phyloP scores from a whole-genome alignment of 2,888 invertebrate species.

The Agrotis puta region DNA sequence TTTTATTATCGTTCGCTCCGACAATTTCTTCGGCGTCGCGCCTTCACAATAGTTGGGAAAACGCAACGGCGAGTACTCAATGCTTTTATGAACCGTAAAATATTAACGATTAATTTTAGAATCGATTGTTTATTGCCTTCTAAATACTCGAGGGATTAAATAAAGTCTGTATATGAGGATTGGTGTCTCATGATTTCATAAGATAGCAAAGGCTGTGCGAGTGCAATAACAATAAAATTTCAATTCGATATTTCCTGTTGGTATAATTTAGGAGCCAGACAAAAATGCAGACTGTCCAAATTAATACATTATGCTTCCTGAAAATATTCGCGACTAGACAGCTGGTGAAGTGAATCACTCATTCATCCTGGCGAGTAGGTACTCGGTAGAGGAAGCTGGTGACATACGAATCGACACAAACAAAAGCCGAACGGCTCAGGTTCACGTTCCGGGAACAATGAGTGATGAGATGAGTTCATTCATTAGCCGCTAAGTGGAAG shows the following conservation, averaged over 20 bases:
- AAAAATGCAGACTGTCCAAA: conserved; percentile 37
- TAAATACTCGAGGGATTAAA: conserved; percentile 64
- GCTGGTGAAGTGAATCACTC: conserved; percentile 70
- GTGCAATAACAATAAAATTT: conserved; percentile 22
- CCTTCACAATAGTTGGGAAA: conserved; percentile 78
- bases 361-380: conserved; percentile 61
- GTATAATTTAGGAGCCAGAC: conserved; percentile 28
- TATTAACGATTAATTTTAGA: conserved; percentile 73
- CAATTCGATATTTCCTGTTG: conserved; percentile 48
- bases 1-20: conserved; percentile 82
- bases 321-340: conserved; percentile 60
- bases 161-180: conserved; percentile 43
- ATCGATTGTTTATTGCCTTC: conserved; percentile 75
- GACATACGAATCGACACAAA: conserved; percentile 69
- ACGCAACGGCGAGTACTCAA: conserved; percentile 71
- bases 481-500: conserved; percentile 63
- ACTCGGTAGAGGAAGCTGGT: conserved; percentile 74
- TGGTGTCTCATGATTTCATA: conserved; percentile 45
- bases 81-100: conserved; percentile 84
- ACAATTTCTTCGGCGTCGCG: conserved; percentile 72
- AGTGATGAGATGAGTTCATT: conserved; percentile 77
- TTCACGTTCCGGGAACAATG: conserved; percentile 81
- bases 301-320: conserved; percentile 35
- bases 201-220: neutral
- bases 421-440: conserved; percentile 66